Conservation (phyloP, 2,797 vertebrate species). For the Nyctalus aviator region DNA sequence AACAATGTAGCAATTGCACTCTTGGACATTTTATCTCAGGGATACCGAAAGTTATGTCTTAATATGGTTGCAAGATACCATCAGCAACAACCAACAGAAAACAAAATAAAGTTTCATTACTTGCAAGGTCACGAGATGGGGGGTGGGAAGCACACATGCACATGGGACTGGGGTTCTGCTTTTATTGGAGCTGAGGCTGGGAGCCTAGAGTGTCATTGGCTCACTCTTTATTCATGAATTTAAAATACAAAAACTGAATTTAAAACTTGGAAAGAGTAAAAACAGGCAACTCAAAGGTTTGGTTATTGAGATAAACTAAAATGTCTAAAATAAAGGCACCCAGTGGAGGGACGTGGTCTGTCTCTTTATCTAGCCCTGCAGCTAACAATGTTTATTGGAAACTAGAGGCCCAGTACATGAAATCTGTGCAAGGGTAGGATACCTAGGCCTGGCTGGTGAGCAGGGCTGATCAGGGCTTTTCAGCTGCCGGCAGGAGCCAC, state of each 20-base stretch:
- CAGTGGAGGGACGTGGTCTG: background rate
- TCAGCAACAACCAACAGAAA: background rate
- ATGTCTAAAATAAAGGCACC: background rate
- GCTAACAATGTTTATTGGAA: background rate
- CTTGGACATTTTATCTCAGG: constrained; percentile 29
- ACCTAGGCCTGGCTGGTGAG: too few relatives aligned
- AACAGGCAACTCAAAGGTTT: background rate
- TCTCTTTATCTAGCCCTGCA: background rate
- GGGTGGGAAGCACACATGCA: background rate
- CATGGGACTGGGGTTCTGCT: background rate
- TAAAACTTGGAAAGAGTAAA: background rate
- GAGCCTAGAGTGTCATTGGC: background rate
- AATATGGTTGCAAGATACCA: background rate
- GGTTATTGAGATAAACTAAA: background rate
- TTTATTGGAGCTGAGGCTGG: background rate
- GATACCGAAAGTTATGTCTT: background rate
- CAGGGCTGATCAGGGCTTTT: too few relatives aligned
- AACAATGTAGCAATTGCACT: background rate
- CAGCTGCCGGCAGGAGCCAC: too few relatives aligned
- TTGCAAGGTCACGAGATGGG: background rate
- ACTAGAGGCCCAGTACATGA: too few relatives aligned
- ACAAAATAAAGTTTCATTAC: background rate
- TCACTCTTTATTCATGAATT: background rate
- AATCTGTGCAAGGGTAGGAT: too few relatives aligned
- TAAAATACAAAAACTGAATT: background rate